Evolutionary conservation across 1,140 invertebrate species (phyloP), one percentile per base, ranked within the genome.

Genomic region (Drosophila dunni): DNA sequence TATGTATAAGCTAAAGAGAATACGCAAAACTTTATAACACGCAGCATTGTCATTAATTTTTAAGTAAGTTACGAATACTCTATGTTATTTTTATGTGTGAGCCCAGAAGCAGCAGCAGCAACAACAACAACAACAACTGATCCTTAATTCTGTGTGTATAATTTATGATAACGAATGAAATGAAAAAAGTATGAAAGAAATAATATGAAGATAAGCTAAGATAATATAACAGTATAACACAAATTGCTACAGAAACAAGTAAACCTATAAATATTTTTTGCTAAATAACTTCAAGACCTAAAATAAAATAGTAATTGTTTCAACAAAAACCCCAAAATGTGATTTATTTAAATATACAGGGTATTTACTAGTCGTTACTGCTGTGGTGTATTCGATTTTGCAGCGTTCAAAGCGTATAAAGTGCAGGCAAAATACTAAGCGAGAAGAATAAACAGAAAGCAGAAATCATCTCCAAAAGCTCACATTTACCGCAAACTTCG

Each of bases 231-330:
- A 70, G 60, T 64, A 71, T 71, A 56, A 71, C 42, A 71, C 44
- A 64, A 71, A 71, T 40, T 38, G 60, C 60, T 63, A 46, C 60
- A 10, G 67, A 68, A 51, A 66, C 40, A 68, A 29, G 15, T 13
- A 66, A 70, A 57, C 42, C 44, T 75, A 56, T 33, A 58, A 79
- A 71, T 88, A 77, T 83, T 88, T 88, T 88, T 88, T 88, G 80
- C 80, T 89, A 89, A 88, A 89, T 84, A 71, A 74, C 75, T 75
- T 88, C 78, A 82, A 74, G 60, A 72, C 66, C 54, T 50, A 60
- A 79, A 77, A 88, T 88, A 88, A 88, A 86, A 79, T 81, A 81
- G 83, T 88, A 88, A 83, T 78, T 88, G 83, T 88, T 88, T 88
- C 79, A 89, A 79, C 78, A 72, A 78, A 48, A 48, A 54, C 6